Evolutionary conservation across 1,140 invertebrate species (phyloP), one percentile per base, ranked within the genome.

Genomic region (Bombus affinis): DNA sequence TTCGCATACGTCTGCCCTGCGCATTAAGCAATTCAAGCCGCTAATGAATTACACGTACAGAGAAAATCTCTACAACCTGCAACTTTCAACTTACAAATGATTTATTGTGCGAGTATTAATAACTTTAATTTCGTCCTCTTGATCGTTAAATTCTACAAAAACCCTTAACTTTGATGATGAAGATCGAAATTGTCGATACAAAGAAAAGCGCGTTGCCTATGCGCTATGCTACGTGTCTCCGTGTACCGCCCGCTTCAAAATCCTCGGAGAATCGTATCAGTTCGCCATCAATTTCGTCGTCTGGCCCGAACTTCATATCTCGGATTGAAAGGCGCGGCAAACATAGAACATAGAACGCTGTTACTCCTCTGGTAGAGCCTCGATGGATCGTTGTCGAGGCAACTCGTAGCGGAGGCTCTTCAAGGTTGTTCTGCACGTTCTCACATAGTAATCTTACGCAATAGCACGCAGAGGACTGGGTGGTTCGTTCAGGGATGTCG

Each of bases 361-460:
- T 83, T 39, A 37, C 37, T n/a, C 42, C 32, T 39, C 35, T 18
- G 15, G 0, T 22, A 32, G 42, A 15, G n/a, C 32, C 12, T 70
- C 32, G 25, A 25, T 39, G n/a, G n/a, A 74, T 65, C 86, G 74
- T 82, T 80, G 81, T 77, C 73, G 65, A 25, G 53, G 28, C 57
- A 32, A 0, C 13, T 15, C n/a, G 78, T 81, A 82, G 57, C 80
- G n/a, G 59, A 75, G 39, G n/a, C 37, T 88, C 53, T 74, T 83
- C 88, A 90, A 90, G 89, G 88, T 88, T 90, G 74, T 76, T 57
- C 39, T 37, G 37, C 75, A 22, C 80, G 82, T 35, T 57, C 74
- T 83, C 71, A 59, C 68, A 72, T 75, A 90, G 68, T 68, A 78
- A 90, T 86, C 80, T 78, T 90, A 90, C 88, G 89, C 89, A 90